phyloP scores from a whole-genome alignment of 2,888 invertebrate genomes.

The Clostera curtula region DNA sequence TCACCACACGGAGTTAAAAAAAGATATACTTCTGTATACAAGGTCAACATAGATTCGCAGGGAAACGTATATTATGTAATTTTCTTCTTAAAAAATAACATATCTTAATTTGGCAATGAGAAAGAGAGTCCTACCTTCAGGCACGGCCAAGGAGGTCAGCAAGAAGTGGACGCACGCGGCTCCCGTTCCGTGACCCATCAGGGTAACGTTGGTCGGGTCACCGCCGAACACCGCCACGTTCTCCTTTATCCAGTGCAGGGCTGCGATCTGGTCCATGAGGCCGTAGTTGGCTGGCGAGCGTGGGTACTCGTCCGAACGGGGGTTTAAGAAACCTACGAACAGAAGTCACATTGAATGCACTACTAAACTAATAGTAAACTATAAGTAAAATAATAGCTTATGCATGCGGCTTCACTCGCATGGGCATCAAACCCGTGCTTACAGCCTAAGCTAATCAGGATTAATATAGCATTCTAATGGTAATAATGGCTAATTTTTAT shows the following conservation, averaged over 20 bases:
- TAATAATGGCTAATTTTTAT: too few species aligned
- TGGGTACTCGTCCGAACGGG: conserved; percentile 89
- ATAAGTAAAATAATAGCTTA: neutral
- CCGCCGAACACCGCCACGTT: conserved; percentile 97
- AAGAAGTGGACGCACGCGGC: conserved; percentile 97
- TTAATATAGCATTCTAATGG: too few species aligned
- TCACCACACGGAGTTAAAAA: too few species aligned
- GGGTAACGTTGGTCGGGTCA: conserved; percentile 92
- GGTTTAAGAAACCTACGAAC: conserved; percentile 88
- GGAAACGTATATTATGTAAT: too few species aligned
- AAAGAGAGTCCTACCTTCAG: conserved; percentile 84
- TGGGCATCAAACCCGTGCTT: too few species aligned
- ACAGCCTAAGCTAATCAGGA: too few species aligned
- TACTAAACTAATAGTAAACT: neutral
- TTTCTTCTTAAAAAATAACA: too few species aligned
- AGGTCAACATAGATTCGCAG: too few species aligned
- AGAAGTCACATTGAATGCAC: conserved; percentile 5
- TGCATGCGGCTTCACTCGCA: too few species aligned
- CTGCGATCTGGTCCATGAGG: conserved; percentile 97
- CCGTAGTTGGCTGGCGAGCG: conserved; percentile 96
- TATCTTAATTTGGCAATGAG: too few species aligned
- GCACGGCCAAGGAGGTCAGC: conserved; percentile 94
- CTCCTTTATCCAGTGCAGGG: conserved; percentile 96
- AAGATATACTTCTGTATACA: too few species aligned
- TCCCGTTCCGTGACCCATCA: conserved; percentile 96